phyloP scores from a whole-genome alignment of 2,888 invertebrate species.

The Pogonocherus hispidulus region DNA sequence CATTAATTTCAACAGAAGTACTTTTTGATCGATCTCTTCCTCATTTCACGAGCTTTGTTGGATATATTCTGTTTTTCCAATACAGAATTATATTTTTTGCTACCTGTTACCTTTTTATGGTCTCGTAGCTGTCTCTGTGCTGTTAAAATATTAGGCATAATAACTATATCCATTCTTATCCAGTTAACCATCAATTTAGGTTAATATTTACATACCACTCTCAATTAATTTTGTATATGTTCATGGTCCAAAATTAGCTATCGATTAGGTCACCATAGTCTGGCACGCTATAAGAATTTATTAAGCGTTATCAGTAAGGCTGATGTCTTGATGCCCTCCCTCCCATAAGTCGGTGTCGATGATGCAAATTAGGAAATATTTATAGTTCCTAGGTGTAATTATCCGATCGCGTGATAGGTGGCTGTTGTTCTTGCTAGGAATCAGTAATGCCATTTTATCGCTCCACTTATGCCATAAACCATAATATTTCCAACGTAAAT shows the following conservation, averaged over 20 bases:
- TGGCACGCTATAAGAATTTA: neutral
- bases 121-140: no score
- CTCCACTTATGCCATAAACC: neutral
- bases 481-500: neutral
- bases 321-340: neutral
- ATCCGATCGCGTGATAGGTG: neutral
- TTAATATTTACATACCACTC: no score
- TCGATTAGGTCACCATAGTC: neutral
- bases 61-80: no score
- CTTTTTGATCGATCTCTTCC: no score
- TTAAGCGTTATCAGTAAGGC: neutral
- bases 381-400: neutral
- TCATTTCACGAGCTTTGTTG: no score
- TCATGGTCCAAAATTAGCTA: neutral
- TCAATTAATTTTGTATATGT: neutral
- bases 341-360: neutral
- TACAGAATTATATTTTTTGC: no score
- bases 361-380: slow-evolving; percentile 4
- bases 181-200: no score
- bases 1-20: no score
- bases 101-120: no score
- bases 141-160: no score
- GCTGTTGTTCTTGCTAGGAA: neutral
- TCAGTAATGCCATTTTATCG: slow-evolving; percentile 1
- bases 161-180: no score